A percentile compares a stretch with the other conserved stretches of the same genome.
Evolutionary conservation across 2,113 vertebrate species (phyloP).

Genomic region (Ptilonorhynchus violaceus): DNA sequence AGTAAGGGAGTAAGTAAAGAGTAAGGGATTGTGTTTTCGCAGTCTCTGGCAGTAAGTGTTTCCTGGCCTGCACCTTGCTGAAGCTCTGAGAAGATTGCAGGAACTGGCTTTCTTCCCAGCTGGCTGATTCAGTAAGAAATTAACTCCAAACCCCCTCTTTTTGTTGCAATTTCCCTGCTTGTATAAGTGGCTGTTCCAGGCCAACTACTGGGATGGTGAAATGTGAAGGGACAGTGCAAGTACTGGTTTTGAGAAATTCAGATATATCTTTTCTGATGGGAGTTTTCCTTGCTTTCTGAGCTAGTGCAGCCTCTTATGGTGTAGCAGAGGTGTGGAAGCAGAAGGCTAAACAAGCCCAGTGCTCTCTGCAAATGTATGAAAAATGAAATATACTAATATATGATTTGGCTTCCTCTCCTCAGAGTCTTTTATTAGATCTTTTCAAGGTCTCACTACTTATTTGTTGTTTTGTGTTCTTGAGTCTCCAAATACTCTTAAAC

Average conservation of each 20-base stretch:
- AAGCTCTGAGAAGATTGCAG: background rate
- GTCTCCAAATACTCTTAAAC: background rate
- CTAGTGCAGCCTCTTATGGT: background rate
- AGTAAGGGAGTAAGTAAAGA: too few species aligned
- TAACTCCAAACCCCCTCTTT: background rate
- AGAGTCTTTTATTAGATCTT: background rate
- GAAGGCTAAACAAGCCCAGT: background rate
- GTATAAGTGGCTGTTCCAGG: background rate
- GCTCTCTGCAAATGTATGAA: background rate
- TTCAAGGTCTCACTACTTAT: background rate
- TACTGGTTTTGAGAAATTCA: background rate
- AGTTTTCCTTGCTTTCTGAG: background rate
- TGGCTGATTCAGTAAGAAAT: conserved; percentile 10
- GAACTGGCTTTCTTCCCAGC: background rate
- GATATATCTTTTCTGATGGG: background rate
- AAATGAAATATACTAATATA: background rate
- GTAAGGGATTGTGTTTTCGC: background rate
- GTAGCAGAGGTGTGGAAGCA: background rate
- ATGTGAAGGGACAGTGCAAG: background rate
- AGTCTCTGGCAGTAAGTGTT: background rate
- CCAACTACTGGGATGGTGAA: background rate
- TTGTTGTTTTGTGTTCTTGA: background rate
- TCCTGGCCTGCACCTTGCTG: conserved; percentile 22
- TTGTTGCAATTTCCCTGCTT: background rate
- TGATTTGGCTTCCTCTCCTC: background rate